These are phyloP conservation scores for Epinephelus fuscoguttatus DNA, from an alignment of 2,113 vertebrate genomes.

Conservation along the genomic window DNA sequence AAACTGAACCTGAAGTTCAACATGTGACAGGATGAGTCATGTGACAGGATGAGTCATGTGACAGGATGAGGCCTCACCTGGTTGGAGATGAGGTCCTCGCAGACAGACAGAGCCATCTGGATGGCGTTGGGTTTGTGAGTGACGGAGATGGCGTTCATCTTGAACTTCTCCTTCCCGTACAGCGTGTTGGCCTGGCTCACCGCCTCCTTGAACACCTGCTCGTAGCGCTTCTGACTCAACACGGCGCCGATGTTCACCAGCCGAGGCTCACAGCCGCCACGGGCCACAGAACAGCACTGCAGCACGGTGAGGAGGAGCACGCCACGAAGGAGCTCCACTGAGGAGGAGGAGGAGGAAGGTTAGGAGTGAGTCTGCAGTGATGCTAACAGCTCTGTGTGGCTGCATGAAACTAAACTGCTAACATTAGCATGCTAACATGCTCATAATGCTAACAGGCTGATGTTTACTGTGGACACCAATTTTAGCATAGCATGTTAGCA, in stretches of 20 bases:
- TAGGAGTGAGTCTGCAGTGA: neutral
- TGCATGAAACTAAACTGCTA: too few species aligned
- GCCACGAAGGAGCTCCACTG: conserved; percentile 34
- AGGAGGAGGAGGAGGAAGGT: neutral
- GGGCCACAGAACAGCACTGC: conserved; percentile 90
- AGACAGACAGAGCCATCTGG: conserved; percentile 98
- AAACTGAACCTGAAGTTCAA: too few species aligned
- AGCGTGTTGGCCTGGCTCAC: conserved; percentile 93
- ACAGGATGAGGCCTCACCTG: conserved; percentile 84
- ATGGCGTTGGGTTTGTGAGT: conserved; percentile 98
- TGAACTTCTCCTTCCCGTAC: conserved; percentile 93
- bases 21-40: too few species aligned
- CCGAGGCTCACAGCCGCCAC: conserved; percentile 92
- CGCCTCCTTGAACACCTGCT: conserved; percentile 95
- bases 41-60: neutral
- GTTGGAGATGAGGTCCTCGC: conserved; percentile 98
- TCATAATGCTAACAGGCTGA: too few species aligned
- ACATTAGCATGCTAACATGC: too few species aligned
- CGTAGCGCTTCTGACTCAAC: conserved; percentile 95
- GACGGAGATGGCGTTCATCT: conserved; percentile 97
- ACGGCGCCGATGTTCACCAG: conserved; percentile 95
- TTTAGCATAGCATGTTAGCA: too few species aligned
- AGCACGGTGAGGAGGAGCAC: conserved; percentile 90
- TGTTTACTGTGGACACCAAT: too few species aligned
- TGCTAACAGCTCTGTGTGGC: too few species aligned